Evolutionary conservation across 2,888 invertebrate genomes (phyloP).

Genomic region (Parthenolecanium corni): DNA sequence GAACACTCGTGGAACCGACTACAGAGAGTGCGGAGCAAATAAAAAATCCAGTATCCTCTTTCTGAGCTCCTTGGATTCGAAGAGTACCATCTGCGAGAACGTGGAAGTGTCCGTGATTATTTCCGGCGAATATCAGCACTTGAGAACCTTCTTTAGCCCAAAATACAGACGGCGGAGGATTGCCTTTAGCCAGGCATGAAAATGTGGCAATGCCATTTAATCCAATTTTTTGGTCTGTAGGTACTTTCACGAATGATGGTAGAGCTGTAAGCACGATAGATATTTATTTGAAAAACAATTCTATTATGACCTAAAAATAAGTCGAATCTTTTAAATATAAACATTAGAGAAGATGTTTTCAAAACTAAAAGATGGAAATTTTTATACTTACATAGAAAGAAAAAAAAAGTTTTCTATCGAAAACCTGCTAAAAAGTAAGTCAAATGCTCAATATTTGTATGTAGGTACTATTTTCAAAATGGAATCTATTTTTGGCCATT

Average conservation of each 20-base stretch:
- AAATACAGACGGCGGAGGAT: constrained; percentile 85
- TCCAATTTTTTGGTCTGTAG: constrained; percentile 75
- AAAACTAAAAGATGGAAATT: no score
- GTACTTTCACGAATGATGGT: constrained; percentile 71
- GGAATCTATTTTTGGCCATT: no score
- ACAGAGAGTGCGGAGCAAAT: constrained; percentile 90
- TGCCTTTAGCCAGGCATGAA: constrained; percentile 81
- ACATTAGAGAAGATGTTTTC: no score
- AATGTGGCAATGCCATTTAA: constrained; percentile 77
- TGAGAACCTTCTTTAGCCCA: constrained; percentile 87
- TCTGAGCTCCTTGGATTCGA: constrained; percentile 45
- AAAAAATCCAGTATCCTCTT: constrained; percentile 68
- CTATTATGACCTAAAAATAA: no score
- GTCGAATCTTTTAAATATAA: no score
- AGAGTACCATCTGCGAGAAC: constrained; percentile 51
- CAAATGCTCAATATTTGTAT: no score
- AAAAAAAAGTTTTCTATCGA: no score
- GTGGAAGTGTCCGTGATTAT: constrained; percentile 56
- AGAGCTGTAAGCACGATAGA: constrained; percentile 55
- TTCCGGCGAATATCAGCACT: constrained; percentile 67
- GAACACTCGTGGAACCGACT: constrained; percentile 80
- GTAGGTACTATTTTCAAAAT: no score
- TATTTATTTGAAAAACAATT: no score
- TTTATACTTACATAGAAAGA: no score
- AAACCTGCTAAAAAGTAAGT: no score